Evolutionary conservation across 2,113 vertebrate genomes (phyloP), one percentile per base, ranked within the genome.

Genomic region (Centropus bengalensis): DNA sequence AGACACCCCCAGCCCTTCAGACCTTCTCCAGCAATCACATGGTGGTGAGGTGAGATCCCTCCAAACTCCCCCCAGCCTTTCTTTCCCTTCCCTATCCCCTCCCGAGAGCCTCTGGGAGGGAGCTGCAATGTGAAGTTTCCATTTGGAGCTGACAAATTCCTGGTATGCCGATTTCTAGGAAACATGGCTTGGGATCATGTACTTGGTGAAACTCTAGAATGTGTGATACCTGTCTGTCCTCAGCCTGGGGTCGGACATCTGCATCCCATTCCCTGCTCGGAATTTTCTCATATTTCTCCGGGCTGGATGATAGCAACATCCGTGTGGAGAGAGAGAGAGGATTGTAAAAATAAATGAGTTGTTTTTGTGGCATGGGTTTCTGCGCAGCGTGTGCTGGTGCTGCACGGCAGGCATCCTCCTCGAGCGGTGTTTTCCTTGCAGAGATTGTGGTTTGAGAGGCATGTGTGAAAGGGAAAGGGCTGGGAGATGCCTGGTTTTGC

Each of bases 161-260:
- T 16, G 80, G 82, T 71, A 77, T 47, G 89, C 77, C 2, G 82
- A 87, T 90, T 95, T 96, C 89, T 95, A 86, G 94, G 93, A 97
- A 96, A 38, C 1, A 21, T 18, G 89, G 84, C 88, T 45, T 2
- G 11, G 84, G 88, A 56, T 86, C 1, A 15, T 74, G 91, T 18
- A 52, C 49, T 84, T 4, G 62, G 89, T 96, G 83, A 88, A 96
- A 96, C 63, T 47, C 45, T 64, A 93, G 82, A 51, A 54, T 40
- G 93, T 89, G 88, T 14, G 83, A 95, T 96, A 96, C 95, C 95
- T 96, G 94, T 26, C 74, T 96, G 96, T 94, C 91, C 91, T 89
- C 81, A 84, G 74, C 62, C 58, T 5, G 6, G 70, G 93, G 84
- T 85, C 56, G 51, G 1, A 51, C 87, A 89, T 79, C 84, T 95